Evolutionary conservation across 1,140 invertebrate genomes (phyloP), one percentile per base, ranked within the genome.

Genomic region (Drosophila virilis): DNA sequence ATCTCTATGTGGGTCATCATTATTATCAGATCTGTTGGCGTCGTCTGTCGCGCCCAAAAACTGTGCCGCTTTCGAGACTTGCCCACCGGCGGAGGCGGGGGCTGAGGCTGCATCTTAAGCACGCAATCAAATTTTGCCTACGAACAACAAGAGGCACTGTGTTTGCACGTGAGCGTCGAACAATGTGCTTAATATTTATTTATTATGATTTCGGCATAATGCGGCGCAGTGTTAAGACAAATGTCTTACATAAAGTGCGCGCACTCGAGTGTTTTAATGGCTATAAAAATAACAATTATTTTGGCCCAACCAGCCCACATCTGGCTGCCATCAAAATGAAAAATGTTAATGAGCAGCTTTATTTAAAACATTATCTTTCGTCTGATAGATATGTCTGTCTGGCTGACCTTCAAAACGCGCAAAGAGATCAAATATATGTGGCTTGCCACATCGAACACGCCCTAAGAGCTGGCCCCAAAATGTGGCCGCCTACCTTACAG

Each of bases 161-260:
- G 45, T 28, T 79, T 75, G 78, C 78, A 80, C 67, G 70, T 57
- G 73, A 80, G 78, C 71, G 78, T 80, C 35, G 6, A 45, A 54
- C 46, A 69, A 67, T 67, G 43, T 60, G 58, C 58, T 40, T 15
- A 70, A 55, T 38, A 54, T 54, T 70, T 62, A 22, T 22, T 5
- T 28, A 69, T 70, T 62, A 46, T 32, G 32, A 64, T 62, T 55
- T 52, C 15, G 33, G 52, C 12, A 59, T 37, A 9, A 46, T 46
- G 15, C 43, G 8, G 15, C 33, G 12, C 15, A 62, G 45, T 54
- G 22, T 37, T 61, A 35, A 65, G 55, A 80, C 65, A 80, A 80
- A 80, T 60, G 67, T 77, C 72, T 80, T 80, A 70, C 73, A 72
- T 77, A 80, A 80, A 80, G 77, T 71, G 72, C 77, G 55, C 64